Evolutionary conservation across 2,888 invertebrate genomes (phyloP).

Genomic region (Cosmia pyralina): DNA sequence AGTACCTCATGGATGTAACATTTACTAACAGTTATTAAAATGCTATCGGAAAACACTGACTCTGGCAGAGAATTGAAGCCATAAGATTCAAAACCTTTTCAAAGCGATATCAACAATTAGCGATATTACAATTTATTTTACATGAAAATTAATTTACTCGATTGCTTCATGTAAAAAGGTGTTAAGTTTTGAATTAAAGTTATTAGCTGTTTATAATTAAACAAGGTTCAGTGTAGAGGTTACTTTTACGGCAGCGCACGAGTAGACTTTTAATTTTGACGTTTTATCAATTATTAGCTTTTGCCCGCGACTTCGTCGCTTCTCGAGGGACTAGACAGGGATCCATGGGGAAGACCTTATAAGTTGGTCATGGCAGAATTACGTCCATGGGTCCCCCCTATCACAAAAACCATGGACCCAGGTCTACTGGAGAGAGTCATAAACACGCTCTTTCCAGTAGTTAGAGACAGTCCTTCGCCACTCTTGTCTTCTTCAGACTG

Average conservation of each 20-base stretch:
- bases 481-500: no score
- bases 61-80: neutral
- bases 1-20: neutral
- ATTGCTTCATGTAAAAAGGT: conserved; percentile 1
- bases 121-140: neutral
- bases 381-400: no score
- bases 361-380: no score
- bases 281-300: neutral
- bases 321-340: no score
- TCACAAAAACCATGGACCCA: no score
- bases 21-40: neutral
- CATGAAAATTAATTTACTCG: conserved; percentile 1
- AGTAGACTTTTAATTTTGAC: neutral
- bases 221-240: conserved; percentile 4
- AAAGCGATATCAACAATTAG: no score
- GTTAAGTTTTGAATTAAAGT: conserved; percentile 11
- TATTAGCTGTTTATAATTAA: conserved; percentile 31
- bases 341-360: no score
- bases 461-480: no score
- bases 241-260: neutral
- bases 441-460: no score
- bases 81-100: neutral
- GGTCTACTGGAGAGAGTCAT: no score
- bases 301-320: no score
- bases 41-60: neutral